Evolutionary conservation across 1,140 invertebrate species (phyloP).

Genomic region (Teleopsis dalmanni): DNA sequence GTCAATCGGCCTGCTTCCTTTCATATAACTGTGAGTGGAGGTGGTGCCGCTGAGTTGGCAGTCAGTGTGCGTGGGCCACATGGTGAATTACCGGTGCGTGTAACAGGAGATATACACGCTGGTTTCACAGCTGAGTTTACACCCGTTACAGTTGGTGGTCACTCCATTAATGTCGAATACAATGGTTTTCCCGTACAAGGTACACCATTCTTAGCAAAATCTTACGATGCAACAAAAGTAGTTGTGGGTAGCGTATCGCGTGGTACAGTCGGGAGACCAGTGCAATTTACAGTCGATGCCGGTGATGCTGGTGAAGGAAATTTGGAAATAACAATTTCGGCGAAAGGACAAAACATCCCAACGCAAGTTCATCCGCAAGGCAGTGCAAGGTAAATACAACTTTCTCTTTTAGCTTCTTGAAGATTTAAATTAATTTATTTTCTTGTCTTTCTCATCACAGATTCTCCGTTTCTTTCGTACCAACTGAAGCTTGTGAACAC

Average conservation of each 20-base stretch:
- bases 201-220: conserved; percentile 87
- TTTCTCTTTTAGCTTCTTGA: background rate
- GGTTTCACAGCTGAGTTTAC: conserved; percentile 88
- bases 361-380: conserved; percentile 93
- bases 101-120: conserved; percentile 78
- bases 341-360: conserved; percentile 86
- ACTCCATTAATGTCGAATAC: conserved; percentile 83
- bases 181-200: conserved; percentile 83
- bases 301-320: conserved; percentile 96
- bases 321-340: conserved; percentile 92
- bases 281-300: conserved; percentile 92
- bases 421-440: too few relatives aligned
- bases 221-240: conserved; percentile 85
- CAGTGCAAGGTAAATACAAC: conserved; percentile 46
- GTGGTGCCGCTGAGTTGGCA: conserved; percentile 76
- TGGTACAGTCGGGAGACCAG: conserved; percentile 73
- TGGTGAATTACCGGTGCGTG: conserved; percentile 74
- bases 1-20: conserved; percentile 81
- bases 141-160: conserved; percentile 80
- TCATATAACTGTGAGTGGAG: conserved; percentile 80
- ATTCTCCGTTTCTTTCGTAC: conserved; percentile 93
- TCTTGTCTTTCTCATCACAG: conserved; percentile 39
- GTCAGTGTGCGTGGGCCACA: conserved; percentile 77
- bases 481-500: conserved; percentile 87
- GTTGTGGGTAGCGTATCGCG: conserved; percentile 74